Percentiles rank a stretch among this genome's conserved stretches.
Evolutionary conservation across 2,888 invertebrate species (phyloP).

Genomic region (Epinotia brunnichana): DNA sequence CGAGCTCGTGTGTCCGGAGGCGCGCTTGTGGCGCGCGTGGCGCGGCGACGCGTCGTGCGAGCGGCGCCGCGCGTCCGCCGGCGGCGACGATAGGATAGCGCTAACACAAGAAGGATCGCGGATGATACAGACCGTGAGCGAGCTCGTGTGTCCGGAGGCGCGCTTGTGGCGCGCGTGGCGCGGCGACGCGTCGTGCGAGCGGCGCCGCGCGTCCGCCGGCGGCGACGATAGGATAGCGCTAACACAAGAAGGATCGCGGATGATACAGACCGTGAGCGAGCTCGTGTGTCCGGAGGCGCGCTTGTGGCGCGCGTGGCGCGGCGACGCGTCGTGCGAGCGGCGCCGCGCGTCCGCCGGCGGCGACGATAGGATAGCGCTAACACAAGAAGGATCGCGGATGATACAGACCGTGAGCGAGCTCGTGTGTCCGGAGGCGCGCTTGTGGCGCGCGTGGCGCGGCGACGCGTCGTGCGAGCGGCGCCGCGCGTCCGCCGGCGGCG

Average conservation of each 20-base stretch:
- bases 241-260: no score
- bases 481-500: slow-evolving; percentile 59
- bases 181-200: slow-evolving; percentile 67
- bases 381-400: no score
- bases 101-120: no score
- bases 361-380: no score
- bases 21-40: slow-evolving; percentile 63
- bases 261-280: slow-evolving; percentile 67
- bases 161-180: slow-evolving; percentile 65
- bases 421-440: slow-evolving; percentile 68
- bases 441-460: slow-evolving; percentile 63
- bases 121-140: slow-evolving; percentile 65
- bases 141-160: slow-evolving; percentile 68
- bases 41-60: slow-evolving; percentile 67
- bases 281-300: slow-evolving; percentile 69
- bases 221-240: no score
- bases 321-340: slow-evolving; percentile 66
- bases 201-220: slow-evolving; percentile 62
- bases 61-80: slow-evolving; percentile 64
- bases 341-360: slow-evolving; percentile 62
- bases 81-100: slow-evolving; percentile 55
- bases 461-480: slow-evolving; percentile 70
- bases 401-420: slow-evolving; percentile 70
- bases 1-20: slow-evolving; percentile 70
- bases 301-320: slow-evolving; percentile 64